These are phyloP conservation scores for Benitochromis conjunctus DNA, from an alignment of 2,113 vertebrate genomes.

Conservation along the genomic window DNA sequence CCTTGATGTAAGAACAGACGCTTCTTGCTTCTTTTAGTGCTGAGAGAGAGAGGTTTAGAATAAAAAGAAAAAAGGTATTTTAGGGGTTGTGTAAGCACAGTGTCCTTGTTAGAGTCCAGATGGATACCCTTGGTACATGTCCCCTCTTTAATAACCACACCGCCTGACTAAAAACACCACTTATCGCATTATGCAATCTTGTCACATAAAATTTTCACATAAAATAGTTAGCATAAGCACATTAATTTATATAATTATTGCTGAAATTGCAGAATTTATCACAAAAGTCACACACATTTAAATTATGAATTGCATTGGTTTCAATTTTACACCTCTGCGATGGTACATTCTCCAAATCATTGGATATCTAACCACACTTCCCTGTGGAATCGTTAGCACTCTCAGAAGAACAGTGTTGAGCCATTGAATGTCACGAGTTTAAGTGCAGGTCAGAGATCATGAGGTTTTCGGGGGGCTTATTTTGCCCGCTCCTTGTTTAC, in stretches of 20 bases:
- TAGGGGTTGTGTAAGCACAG: background rate
- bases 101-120: background rate
- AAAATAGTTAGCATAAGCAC: background rate
- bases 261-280: background rate
- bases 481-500: background rate
- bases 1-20: background rate
- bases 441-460: background rate
- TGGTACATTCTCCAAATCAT: fast-evolving
- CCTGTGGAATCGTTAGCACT: background rate
- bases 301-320: background rate
- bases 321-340: background rate
- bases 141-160: background rate
- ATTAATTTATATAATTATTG: background rate
- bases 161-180: conserved; percentile 22
- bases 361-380: background rate
- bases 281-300: fast-evolving
- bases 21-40: background rate
- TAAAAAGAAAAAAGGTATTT: background rate
- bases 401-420: background rate
- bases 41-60: background rate
- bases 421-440: background rate
- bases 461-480: background rate
- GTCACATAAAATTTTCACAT: background rate
- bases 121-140: conserved; percentile 6
- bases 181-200: conserved; percentile 21